Evolutionary conservation across 1,140 invertebrate genomes (phyloP).

Genomic region (Agraylea sexmaculata): DNA sequence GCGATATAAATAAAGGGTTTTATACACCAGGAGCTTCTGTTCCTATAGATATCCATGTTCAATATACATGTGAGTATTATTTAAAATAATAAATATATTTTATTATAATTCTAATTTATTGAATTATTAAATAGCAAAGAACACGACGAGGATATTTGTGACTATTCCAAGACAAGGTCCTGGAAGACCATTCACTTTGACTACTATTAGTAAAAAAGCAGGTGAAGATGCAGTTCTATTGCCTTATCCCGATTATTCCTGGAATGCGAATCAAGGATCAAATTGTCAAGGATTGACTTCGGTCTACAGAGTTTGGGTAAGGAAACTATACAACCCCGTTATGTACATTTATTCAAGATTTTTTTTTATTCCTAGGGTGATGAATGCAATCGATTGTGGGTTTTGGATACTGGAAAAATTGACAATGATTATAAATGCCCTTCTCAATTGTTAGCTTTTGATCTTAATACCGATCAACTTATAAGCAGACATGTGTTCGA

Average conservation of each 20-base stretch:
- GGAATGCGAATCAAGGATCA: constrained; percentile 23
- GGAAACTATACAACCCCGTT: constrained; percentile 16
- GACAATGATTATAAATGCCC: constrained; percentile 37
- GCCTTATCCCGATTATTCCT: constrained; percentile 30
- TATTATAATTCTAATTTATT: no score
- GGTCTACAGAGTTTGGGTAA: constrained; percentile 40
- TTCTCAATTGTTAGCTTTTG: constrained; percentile 50
- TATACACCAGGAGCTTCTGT: not conserved
- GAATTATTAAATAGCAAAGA: constrained; percentile 12
- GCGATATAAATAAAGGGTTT: not conserved
- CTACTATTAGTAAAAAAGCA: constrained; percentile 32
- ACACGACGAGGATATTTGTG: constrained; percentile 35
- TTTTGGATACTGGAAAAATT: constrained; percentile 50
- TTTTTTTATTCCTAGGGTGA: constrained; percentile 40
- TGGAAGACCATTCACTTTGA: constrained; percentile 47
- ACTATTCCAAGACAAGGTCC: constrained; percentile 50
- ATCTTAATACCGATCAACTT: constrained; percentile 40
- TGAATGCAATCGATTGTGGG: constrained; percentile 49
- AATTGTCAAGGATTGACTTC: constrained; percentile 28
- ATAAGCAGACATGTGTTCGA: constrained; percentile 42
- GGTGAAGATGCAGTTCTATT: constrained; percentile 39
- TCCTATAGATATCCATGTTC: not conserved
- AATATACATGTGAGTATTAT: not conserved
- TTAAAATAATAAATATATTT: not conserved
- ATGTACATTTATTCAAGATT: not conserved